phyloP scores from a whole-genome alignment of 1,140 invertebrate genomes.

The Vollenhovia emeryi region DNA sequence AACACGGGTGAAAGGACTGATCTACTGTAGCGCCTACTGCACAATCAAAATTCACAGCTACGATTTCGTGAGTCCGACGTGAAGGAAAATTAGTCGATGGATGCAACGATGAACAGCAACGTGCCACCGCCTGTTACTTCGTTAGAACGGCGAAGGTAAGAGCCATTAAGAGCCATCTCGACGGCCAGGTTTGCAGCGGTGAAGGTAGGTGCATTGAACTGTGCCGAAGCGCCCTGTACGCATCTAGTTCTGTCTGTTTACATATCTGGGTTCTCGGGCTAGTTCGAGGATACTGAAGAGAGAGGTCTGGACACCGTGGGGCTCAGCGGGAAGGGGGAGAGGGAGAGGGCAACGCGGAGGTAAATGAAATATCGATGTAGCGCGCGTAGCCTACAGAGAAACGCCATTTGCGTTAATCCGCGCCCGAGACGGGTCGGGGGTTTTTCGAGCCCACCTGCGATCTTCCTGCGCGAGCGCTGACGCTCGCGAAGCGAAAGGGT shows the following conservation, averaged over 20 bases:
- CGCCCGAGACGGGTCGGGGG: not conserved
- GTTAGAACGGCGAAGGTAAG: constrained; percentile 3
- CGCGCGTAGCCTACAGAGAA: constrained; percentile 73
- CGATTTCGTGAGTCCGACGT: not conserved
- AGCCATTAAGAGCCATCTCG: not conserved
- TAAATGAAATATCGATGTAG: constrained; percentile 78
- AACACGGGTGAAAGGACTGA: not conserved
- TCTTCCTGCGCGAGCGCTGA: not conserved
- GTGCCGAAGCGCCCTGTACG: constrained; percentile 33
- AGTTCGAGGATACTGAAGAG: constrained; percentile 32
- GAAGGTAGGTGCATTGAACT: constrained; percentile 55
- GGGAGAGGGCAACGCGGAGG: not conserved
- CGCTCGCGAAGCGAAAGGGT: not conserved
- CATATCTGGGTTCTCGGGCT: constrained; percentile 49
- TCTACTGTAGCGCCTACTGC: not conserved
- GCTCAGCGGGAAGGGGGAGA: not conserved
- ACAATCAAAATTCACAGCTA: not conserved
- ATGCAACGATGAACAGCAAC: not conserved
- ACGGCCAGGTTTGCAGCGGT: constrained; percentile 18
- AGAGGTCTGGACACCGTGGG: not conserved
- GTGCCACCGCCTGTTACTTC: not conserved
- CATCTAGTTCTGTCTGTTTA: constrained; percentile 51
- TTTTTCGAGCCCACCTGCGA: constrained; percentile 25
- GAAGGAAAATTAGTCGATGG: not conserved
- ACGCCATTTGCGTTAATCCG: constrained; percentile 75